Evolutionary conservation across 2,113 vertebrate genomes (phyloP).

Genomic region (Himantopus leucocephalus): DNA sequence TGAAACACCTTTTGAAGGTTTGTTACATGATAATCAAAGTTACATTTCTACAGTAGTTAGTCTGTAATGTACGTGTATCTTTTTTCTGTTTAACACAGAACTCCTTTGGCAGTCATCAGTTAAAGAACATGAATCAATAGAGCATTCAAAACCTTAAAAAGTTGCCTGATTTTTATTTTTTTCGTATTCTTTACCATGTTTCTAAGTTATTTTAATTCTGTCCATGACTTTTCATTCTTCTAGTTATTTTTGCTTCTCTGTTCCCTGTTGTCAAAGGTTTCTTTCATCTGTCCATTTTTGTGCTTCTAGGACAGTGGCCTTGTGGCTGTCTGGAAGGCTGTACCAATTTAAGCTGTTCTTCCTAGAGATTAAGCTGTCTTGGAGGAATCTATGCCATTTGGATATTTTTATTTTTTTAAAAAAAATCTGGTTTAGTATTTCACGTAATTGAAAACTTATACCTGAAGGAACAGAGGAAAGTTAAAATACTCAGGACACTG

Average conservation of each 20-base stretch:
- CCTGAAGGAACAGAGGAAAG: neutral
- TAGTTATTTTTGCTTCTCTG: neutral
- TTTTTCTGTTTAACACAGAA: neutral
- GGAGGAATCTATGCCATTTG: neutral
- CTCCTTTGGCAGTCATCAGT: neutral
- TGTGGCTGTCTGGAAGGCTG: neutral
- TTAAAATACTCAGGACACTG: neutral
- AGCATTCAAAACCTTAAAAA: neutral
- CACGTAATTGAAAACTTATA: neutral
- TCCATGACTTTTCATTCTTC: neutral
- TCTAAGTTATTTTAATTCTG: neutral
- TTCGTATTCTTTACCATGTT: neutral
- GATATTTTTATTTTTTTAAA: neutral
- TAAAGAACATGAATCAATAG: neutral
- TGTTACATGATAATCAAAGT: neutral
- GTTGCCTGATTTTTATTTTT: neutral
- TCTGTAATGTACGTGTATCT: neutral
- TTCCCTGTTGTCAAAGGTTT: neutral
- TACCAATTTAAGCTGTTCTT: neutral
- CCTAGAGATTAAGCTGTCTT: neutral
- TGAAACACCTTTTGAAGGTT: neutral
- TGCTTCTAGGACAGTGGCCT: neutral
- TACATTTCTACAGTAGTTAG: neutral
- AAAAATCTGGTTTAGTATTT: neutral
- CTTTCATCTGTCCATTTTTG: neutral